Evolutionary conservation across 2,888 invertebrate genomes (phyloP), one percentile per base, ranked within the genome.

Genomic region (Chrysolina oricalcia): DNA sequence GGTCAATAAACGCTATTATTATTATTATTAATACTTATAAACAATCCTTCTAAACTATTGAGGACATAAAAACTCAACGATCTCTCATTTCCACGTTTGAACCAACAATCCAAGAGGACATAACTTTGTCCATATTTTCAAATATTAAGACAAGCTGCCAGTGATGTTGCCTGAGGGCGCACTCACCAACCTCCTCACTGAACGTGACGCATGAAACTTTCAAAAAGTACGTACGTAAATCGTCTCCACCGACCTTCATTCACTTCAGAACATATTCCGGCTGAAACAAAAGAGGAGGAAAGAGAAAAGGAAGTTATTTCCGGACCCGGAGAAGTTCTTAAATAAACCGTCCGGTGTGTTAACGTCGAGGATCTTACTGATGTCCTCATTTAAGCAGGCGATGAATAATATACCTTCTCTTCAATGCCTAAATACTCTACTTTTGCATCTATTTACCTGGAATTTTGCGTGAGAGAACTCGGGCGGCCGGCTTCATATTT

Each of bases 281-380:
- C 74, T 76, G 68, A 79, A 78, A 81, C 78, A 75, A 77, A 80
- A 78, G 77, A 80, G 77, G 79, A 6, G 64, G 11, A 27, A 66
- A 35, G 17, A 66, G 66, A 66, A 66, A 17, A 50, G 67, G 17
- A 80, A 82, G 73, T 81, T 80, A 81, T 81, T 82, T 81, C 81
- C 82, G 81, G 82, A 75, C 78, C 74, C 78, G 72, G 77, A 69
- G 69, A 81, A 81, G 74, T 81, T 82, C 81, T 81, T 80, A 82
- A 81, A 81, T 79, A 78, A 78, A 76, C 76, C 80, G 80, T 82
- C 82, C 82, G 79, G 80, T 64, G 76, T 78, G 76, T 76, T 78
- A 79, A 78, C 79, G 76, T 72, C 59, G 77, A 62, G 72, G 79
- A 75, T 78, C 75, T 70, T 74, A 78, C 78, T 77, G 79, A 78